phyloP scores from a whole-genome alignment of 1,140 invertebrate species.

The Heliothis subflexa region DNA sequence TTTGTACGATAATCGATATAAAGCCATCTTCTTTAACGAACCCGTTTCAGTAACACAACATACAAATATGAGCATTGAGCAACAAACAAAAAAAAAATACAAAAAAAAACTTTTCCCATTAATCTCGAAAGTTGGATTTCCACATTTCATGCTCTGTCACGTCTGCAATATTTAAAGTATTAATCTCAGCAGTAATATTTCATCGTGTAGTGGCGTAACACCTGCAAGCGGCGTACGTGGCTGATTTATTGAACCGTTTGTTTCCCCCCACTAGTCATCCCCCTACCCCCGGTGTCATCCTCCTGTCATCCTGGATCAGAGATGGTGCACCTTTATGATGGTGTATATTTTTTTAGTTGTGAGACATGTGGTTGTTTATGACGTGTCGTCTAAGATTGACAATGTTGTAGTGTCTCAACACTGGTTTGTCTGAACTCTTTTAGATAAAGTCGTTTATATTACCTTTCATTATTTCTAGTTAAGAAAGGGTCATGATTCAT shows the following conservation, averaged over 20 bases:
- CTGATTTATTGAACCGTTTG: constrained; percentile 75
- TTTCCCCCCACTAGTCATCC: constrained; percentile 49
- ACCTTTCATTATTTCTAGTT: no score
- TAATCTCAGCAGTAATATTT: constrained; percentile 68
- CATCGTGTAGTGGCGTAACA: constrained; percentile 68
- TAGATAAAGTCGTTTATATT: no score
- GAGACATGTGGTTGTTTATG: no score
- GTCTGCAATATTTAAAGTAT: constrained; percentile 34
- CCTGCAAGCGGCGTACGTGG: constrained; percentile 68
- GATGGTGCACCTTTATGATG: no score
- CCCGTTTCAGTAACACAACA: background rate
- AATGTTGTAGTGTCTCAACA: no score
- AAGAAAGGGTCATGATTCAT: no score
- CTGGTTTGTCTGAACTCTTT: no score
- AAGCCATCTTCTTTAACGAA: background rate
- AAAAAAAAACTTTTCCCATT: constrained; percentile 30
- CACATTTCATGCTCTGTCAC: constrained; percentile 2
- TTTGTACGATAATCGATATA: no score
- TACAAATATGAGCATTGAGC: no score
- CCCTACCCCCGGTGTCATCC: constrained; percentile 43
- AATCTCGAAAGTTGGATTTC: background rate
- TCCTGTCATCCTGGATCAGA: constrained; percentile 22
- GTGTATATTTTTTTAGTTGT: no score
- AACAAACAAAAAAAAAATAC: background rate
- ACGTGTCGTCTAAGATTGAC: no score